Evolutionary conservation across 53 echinoderm and acorn worm genomes (phyloP).

Genomic region (Luidia sarsii): DNA sequence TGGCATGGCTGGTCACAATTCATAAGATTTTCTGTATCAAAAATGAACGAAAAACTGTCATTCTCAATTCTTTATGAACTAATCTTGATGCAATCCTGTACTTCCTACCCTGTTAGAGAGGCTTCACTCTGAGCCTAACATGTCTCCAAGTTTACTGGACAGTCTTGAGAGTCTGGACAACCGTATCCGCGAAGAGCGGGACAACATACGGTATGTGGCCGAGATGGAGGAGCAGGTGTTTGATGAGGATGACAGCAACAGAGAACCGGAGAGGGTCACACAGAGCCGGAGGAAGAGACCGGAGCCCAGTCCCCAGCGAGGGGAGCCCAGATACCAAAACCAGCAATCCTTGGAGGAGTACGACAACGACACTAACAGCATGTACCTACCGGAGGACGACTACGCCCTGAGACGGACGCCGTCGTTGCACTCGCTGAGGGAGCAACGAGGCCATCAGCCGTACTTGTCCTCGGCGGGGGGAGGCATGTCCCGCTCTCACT

Average conservation of each 20-base stretch:
- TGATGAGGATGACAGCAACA: neutral
- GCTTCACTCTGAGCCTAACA: slow-evolving; percentile 18
- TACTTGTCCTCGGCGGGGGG: slow-evolving; percentile 6
- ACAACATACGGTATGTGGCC: slow-evolving; percentile 23
- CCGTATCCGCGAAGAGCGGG: slow-evolving; percentile 67
- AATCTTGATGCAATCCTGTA: no score
- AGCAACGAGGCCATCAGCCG: neutral
- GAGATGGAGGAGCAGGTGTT: slow-evolving; percentile 16
- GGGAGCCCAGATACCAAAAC: neutral
- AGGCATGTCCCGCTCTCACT: slow-evolving; percentile 44
- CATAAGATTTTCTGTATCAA: no score
- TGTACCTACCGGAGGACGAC: slow-evolving; percentile 13
- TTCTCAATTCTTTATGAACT: no score
- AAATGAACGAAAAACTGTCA: no score
- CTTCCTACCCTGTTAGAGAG: slow-evolving; percentile 24
- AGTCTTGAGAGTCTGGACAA: slow-evolving; percentile 85
- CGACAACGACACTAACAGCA: slow-evolving; percentile 47
- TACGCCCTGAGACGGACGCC: slow-evolving; percentile 20
- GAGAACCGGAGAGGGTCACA: slow-evolving; percentile 16
- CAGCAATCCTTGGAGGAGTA: slow-evolving; percentile 41
- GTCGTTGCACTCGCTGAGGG: slow-evolving; percentile 26
- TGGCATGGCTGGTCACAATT: no score
- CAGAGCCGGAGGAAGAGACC: slow-evolving; percentile 41
- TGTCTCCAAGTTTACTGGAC: slow-evolving; percentile 55
- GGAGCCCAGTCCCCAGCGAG: slow-evolving; percentile 21